Evolutionary conservation across 2,797 vertebrate genomes (phyloP).

Genomic region (Myotis findleyi): DNA sequence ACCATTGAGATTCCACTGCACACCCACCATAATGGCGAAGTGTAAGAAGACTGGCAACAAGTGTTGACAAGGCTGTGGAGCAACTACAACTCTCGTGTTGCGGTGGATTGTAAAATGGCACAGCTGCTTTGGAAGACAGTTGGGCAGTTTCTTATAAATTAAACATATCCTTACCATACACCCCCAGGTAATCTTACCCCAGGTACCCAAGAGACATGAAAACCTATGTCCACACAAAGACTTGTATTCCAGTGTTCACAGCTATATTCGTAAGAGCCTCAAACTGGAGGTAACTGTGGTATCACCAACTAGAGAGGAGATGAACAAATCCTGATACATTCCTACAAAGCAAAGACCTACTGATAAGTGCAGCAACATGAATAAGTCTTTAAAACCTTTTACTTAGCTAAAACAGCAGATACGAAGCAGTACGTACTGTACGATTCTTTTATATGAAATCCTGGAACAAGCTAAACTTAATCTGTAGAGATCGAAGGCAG

Average conservation of each 20-base stretch:
- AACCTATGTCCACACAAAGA: not conserved
- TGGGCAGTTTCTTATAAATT: not conserved
- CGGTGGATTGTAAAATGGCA: not conserved
- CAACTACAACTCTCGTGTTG: accelerated
- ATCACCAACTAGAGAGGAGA: not conserved
- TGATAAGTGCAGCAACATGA: not conserved
- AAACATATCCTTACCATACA: not conserved
- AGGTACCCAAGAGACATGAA: not conserved
- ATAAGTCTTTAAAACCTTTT: not conserved
- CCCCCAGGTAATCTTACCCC: not conserved
- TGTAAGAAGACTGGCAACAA: not conserved
- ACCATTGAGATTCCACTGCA: not conserved
- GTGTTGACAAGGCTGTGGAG: not conserved
- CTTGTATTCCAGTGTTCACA: not conserved
- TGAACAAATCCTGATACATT: not conserved
- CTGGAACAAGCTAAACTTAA: not conserved
- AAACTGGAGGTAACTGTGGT: not conserved
- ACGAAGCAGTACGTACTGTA: too few relatives aligned
- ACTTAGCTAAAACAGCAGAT: not conserved
- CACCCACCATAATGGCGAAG: not conserved
- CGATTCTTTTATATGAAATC: not conserved
- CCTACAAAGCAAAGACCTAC: not conserved
- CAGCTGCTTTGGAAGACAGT: not conserved
- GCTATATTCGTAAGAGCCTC: not conserved
- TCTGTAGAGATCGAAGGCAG: not conserved